A percentile compares a stretch with the other conserved stretches of the same genome.
Evolutionary conservation across 2,113 vertebrate species (phyloP).

Genomic region (Elaphurus davidianus): DNA sequence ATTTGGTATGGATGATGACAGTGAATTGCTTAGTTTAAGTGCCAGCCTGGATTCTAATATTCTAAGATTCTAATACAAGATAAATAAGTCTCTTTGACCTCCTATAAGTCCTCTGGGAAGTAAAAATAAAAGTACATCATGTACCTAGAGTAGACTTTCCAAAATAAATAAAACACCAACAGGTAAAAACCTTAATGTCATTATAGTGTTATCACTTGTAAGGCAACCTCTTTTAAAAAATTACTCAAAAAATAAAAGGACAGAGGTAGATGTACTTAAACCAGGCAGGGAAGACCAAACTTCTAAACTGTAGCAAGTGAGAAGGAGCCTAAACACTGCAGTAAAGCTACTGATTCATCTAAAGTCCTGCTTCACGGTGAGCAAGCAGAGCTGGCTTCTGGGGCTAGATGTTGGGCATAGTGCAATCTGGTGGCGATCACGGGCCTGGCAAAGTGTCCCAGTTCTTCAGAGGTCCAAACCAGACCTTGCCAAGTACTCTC

Average conservation of each 20-base stretch:
- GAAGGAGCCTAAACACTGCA: background rate
- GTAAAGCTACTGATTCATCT: background rate
- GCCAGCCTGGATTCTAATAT: background rate
- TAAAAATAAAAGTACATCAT: slow-evolving; percentile 44
- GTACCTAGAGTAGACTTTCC: slow-evolving; percentile 41
- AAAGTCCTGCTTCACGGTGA: background rate
- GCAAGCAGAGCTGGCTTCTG: background rate
- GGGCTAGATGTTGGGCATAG: background rate
- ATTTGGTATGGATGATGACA: slow-evolving; percentile 11
- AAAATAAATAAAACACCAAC: slow-evolving; percentile 33
- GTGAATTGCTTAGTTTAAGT: slow-evolving; percentile 46
- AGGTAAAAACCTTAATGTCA: background rate
- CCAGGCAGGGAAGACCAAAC: background rate
- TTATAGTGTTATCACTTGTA: background rate
- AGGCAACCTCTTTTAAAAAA: background rate
- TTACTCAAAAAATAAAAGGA: background rate
- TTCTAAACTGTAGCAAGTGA: background rate
- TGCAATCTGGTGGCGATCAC: background rate
- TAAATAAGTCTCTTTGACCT: slow-evolving; percentile 48
- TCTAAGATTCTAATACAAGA: slow-evolving; percentile 46
- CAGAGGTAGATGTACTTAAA: background rate
- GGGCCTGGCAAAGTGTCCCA: slow-evolving; percentile 29
- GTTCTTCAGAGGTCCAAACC: slow-evolving; percentile 20
- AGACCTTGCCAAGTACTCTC: slow-evolving; percentile 46
- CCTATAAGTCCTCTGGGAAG: background rate